These are phyloP conservation scores for Tinamus major DNA, from an alignment of 2,797 vertebrate species.

Conservation along the genomic window DNA sequence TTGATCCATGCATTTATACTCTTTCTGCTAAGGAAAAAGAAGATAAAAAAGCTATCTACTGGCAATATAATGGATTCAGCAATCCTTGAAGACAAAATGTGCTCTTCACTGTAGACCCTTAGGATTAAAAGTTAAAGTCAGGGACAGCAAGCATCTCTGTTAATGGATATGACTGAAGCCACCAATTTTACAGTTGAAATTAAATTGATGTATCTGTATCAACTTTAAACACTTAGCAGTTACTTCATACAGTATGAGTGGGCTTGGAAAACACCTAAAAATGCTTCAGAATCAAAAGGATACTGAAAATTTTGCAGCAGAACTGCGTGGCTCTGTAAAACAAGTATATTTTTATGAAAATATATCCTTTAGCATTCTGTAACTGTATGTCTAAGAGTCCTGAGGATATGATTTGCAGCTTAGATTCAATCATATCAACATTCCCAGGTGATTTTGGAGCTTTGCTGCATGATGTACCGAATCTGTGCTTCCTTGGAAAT, in stretches of 20 bases:
- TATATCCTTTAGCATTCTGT: neutral
- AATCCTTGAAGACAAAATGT: neutral
- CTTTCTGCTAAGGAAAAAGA: neutral
- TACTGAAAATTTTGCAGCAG: neutral
- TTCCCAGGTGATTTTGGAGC: neutral
- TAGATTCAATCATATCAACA: neutral
- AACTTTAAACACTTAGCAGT: neutral
- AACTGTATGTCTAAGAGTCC: neutral
- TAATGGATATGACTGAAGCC: neutral
- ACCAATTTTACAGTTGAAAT: neutral
- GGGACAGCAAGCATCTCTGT: neutral
- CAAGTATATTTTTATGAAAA: neutral
- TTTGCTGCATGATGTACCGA: neutral
- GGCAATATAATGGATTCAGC: conserved; percentile 5
- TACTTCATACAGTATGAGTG: neutral
- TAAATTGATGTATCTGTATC: neutral
- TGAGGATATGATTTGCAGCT: neutral
- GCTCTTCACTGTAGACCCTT: neutral
- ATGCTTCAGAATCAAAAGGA: neutral
- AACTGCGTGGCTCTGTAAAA: neutral
- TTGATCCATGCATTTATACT: conserved; percentile 26
- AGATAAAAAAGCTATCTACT: neutral
- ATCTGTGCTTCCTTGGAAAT: neutral
- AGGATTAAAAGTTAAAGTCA: conserved; percentile 25
- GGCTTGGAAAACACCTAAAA: neutral